phyloP scores from a whole-genome alignment of 2,797 vertebrate species.

The Pterois miles region DNA sequence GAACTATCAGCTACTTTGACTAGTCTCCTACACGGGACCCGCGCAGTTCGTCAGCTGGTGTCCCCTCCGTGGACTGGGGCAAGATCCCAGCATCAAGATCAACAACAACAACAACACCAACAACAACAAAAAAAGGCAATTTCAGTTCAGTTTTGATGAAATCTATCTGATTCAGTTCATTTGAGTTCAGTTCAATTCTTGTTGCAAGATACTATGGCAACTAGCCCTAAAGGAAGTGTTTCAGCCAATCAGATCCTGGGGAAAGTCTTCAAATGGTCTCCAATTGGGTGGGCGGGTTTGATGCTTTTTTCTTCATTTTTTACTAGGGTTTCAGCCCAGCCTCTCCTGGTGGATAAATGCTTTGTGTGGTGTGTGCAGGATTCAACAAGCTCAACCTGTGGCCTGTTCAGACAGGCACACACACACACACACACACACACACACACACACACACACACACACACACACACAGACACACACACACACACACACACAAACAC shows the following conservation, averaged over 20 bases:
- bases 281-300: conserved; percentile 52
- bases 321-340: conserved; percentile 41
- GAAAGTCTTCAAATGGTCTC: conserved; percentile 63
- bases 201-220: conserved; percentile 75
- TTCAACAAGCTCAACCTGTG: conserved; percentile 67
- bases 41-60: conserved; percentile 33
- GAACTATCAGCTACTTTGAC: conserved; percentile 68
- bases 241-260: conserved; percentile 71
- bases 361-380: conserved; percentile 68
- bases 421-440: conserved; percentile 43
- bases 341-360: conserved; percentile 69
- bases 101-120: conserved; percentile 40
- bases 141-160: conserved; percentile 68
- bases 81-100: conserved; percentile 54
- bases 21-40: conserved; percentile 48
- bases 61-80: conserved; percentile 9
- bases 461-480: conserved; percentile 44
- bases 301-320: conserved; percentile 42
- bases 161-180: conserved; percentile 61
- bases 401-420: conserved; percentile 54
- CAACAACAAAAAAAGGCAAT: conserved; percentile 62
- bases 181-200: conserved; percentile 67
- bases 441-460: conserved; percentile 33
- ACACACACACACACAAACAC: conserved; percentile 34
- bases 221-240: conserved; percentile 73